Conservation (phyloP, 2,113 vertebrate species). For the Machaerirhynchus nigripectus region DNA sequence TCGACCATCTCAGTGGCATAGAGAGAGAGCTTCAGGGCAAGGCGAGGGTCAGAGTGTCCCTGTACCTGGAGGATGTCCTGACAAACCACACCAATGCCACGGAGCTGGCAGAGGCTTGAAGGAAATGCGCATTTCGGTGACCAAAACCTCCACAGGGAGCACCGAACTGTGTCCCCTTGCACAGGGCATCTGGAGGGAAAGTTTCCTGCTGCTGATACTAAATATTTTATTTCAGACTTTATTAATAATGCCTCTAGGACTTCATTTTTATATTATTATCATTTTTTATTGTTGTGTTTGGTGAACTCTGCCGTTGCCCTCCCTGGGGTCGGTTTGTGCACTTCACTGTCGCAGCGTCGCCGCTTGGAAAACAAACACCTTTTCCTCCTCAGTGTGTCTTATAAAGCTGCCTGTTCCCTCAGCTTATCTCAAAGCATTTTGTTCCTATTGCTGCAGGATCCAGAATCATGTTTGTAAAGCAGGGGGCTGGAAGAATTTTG, state of each 20-base stretch:
- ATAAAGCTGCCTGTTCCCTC: not conserved
- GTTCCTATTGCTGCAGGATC: not conserved
- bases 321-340: not conserved
- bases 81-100: constrained; percentile 47
- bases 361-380: not conserved
- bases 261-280: not conserved
- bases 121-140: accelerated
- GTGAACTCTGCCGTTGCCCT: not conserved
- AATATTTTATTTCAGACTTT: not conserved
- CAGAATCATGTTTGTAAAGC: not conserved
- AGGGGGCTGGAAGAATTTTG: constrained; percentile 11
- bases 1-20: constrained; percentile 70
- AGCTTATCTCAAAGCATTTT: not conserved
- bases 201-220: not conserved
- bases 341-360: not conserved
- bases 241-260: not conserved
- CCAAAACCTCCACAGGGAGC: not conserved
- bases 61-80: constrained; percentile 78
- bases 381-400: not conserved
- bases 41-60: constrained; percentile 36
- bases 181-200: not conserved
- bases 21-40: constrained; percentile 44
- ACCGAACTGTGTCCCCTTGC: accelerated
- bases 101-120: not conserved
- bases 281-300: not conserved